Conservation (phyloP, 2,113 vertebrate genomes). For the Pantherophis guttatus region DNA sequence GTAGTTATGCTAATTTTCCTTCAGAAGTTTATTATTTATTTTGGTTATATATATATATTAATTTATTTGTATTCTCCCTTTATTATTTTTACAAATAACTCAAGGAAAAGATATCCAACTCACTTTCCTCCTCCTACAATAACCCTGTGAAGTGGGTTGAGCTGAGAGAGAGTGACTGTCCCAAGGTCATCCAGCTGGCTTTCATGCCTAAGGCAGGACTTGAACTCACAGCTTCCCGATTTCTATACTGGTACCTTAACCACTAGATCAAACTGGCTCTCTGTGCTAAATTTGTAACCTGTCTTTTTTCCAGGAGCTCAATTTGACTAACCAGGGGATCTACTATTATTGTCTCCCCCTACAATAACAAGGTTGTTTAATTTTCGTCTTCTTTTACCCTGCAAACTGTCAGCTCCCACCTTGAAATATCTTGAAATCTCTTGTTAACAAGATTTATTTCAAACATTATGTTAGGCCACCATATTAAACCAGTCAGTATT, state of each 20-base stretch:
- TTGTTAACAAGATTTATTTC: neutral
- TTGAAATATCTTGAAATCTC: neutral
- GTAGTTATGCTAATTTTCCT: neutral
- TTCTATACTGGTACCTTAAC: neutral
- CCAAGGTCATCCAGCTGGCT: neutral
- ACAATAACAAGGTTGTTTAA: neutral
- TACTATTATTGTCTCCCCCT: neutral
- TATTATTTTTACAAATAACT: neutral
- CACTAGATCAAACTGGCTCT: neutral
- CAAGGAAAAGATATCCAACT: neutral
- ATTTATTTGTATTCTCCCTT: neutral
- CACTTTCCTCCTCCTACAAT: neutral
- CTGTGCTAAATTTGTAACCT: neutral
- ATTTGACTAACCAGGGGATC: neutral
- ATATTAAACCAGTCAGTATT: neutral
- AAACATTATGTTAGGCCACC: neutral
- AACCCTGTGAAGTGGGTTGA: neutral
- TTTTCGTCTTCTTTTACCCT: neutral
- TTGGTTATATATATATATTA: neutral
- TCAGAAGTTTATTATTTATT: neutral
- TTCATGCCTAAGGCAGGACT: neutral
- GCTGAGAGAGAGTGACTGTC: neutral
- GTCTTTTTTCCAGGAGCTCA: neutral
- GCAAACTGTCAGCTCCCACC: neutral
- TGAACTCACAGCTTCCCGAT: neutral